phyloP scores from a whole-genome alignment of 1,140 invertebrate genomes.

The Tribolium castaneum region DNA sequence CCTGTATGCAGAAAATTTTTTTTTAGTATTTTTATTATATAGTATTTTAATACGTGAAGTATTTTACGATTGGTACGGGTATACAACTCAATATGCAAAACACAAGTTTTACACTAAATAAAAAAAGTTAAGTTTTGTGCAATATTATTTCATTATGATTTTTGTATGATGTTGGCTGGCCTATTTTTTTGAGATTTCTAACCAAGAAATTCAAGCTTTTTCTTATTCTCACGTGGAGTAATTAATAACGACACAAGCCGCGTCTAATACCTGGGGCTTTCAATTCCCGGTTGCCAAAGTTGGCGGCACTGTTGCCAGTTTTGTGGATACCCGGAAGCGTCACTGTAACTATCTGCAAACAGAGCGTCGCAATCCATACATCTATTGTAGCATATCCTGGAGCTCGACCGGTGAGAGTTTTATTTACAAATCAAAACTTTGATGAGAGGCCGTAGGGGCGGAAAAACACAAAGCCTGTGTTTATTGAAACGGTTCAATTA shows the following conservation, averaged over 20 bases:
- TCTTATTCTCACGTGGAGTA: neutral
- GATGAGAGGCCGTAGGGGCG: neutral
- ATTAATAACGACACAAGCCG: neutral
- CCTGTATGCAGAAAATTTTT: too few relatives aligned
- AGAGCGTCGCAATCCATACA: neutral
- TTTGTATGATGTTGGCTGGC: too few relatives aligned
- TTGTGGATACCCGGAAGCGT: neutral
- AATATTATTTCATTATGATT: too few relatives aligned
- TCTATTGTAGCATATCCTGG: neutral
- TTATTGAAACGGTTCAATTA: neutral
- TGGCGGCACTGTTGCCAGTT: neutral
- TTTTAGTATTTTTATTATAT: too few relatives aligned
- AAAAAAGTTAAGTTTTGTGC: too few relatives aligned
- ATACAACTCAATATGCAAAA: too few relatives aligned
- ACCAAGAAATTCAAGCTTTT: too few relatives aligned
- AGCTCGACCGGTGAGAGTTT: neutral
- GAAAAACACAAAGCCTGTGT: neutral
- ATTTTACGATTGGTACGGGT: too few relatives aligned
- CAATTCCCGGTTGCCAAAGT: neutral
- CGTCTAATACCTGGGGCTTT: neutral
- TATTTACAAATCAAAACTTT: neutral
- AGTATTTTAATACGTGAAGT: too few relatives aligned
- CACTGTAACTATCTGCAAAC: neutral
- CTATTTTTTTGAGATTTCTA: too few relatives aligned
- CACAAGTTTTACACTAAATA: too few relatives aligned